Percentiles rank a stretch among this genome's conserved stretches.
Evolutionary conservation across 2,888 invertebrate genomes (phyloP).

Genomic region (Exocentrus adspersus): DNA sequence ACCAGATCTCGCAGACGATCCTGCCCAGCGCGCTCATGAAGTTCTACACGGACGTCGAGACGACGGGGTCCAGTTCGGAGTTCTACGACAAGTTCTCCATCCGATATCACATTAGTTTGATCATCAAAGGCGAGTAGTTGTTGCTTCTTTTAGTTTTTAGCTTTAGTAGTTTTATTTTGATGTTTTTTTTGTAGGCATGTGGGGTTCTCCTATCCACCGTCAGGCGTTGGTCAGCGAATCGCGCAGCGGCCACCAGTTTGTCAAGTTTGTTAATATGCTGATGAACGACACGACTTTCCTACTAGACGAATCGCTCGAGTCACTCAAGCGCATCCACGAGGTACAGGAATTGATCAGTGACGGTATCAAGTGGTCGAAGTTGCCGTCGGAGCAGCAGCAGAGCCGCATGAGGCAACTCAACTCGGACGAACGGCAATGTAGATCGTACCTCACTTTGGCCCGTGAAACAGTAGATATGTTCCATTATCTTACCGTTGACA

Average conservation of each 20-base stretch:
- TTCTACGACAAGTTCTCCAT: conserved; percentile 99
- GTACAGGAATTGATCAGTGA: conserved; percentile 87
- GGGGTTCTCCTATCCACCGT: conserved; percentile 89
- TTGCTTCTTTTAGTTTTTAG: neutral
- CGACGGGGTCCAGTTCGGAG: conserved; percentile 96
- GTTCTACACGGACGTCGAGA: conserved; percentile 98
- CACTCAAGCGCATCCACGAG: conserved; percentile 86
- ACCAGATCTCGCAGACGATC: conserved; percentile 82
- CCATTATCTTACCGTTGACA: conserved; percentile 93
- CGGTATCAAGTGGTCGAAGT: conserved; percentile 72
- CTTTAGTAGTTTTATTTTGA: neutral
- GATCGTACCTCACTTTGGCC: conserved; percentile 90
- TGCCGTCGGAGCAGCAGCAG: conserved; percentile 77
- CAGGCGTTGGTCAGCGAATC: conserved; percentile 92
- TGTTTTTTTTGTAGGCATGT: conserved; percentile 72
- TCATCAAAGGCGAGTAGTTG: conserved; percentile 75
- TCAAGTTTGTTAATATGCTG: conserved; percentile 96
- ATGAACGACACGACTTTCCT: conserved; percentile 99
- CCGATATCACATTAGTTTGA: conserved; percentile 96
- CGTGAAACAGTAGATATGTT: conserved; percentile 98
- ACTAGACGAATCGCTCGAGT: conserved; percentile 94
- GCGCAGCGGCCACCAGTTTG: conserved; percentile 89
- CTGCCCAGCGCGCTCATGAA: conserved; percentile 94
- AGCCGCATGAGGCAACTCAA: conserved; percentile 80
- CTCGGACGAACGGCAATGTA: conserved; percentile 87